Conservation (phyloP, 2,113 vertebrate genomes). For the Pontoporia blainvillei region DNA sequence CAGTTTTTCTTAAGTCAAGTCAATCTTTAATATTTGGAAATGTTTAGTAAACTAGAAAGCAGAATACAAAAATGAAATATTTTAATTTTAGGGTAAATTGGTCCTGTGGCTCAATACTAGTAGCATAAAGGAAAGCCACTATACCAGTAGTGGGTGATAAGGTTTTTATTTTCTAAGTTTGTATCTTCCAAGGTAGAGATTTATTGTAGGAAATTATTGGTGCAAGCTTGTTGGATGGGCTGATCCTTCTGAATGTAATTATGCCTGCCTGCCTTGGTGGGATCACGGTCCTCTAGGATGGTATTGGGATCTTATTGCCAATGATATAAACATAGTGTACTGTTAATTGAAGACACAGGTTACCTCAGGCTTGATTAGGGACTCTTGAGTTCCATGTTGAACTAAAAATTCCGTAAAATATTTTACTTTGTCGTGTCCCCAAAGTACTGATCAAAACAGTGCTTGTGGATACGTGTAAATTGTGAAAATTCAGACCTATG, state of each 20-base stretch:
- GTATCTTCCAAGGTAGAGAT: neutral
- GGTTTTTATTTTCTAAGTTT: neutral
- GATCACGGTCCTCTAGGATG: neutral
- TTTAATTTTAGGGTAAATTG: neutral
- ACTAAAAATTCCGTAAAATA: neutral
- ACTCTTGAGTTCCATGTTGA: neutral
- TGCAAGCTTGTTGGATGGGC: neutral
- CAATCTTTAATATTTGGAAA: neutral
- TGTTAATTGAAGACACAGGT: neutral
- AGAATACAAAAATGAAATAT: neutral
- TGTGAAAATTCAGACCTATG: neutral
- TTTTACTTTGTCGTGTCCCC: neutral
- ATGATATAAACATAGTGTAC: neutral
- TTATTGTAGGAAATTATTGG: neutral
- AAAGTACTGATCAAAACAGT: neutral
- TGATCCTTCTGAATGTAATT: neutral
- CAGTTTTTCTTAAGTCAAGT: neutral
- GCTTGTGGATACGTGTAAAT: neutral
- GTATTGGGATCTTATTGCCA: neutral
- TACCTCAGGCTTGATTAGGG: neutral
- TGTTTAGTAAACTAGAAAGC: conserved; percentile 16
- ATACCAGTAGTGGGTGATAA: neutral
- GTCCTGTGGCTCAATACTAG: neutral
- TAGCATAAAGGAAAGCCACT: neutral
- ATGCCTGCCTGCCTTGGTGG: neutral